phyloP scores from a whole-genome alignment of 2,888 invertebrate genomes.

The Drosophila putrida region DNA sequence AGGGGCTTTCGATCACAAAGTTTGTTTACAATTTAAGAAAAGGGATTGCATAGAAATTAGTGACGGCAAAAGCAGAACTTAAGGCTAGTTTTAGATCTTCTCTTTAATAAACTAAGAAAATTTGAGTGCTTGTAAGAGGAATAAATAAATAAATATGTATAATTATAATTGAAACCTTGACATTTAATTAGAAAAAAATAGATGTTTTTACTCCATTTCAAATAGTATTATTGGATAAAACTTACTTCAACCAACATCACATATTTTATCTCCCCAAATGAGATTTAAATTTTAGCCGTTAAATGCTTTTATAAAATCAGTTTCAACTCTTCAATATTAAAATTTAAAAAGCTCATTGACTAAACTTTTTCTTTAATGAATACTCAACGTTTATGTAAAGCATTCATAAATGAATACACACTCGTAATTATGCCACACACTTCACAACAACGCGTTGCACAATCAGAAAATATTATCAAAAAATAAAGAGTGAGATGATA shows the following conservation, averaged over 20 bases:
- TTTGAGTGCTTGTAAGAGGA: not conserved
- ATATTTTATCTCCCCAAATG: too few relatives aligned
- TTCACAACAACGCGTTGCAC: slow-evolving; percentile 87
- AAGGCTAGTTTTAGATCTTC: not conserved
- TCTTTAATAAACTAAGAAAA: too few relatives aligned
- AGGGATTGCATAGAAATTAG: not conserved
- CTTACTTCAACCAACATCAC: too few relatives aligned
- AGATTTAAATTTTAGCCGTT: too few relatives aligned
- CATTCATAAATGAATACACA: slow-evolving; percentile 4
- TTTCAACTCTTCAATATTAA: not conserved
- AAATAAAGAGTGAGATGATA: slow-evolving; percentile 54
- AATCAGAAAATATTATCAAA: slow-evolving; percentile 85
- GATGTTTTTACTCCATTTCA: too few relatives aligned
- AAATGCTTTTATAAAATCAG: not conserved
- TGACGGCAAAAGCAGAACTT: not conserved
- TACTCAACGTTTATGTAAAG: slow-evolving; percentile 6
- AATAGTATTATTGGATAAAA: too few relatives aligned
- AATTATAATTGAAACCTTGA: too few relatives aligned
- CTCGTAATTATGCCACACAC: slow-evolving; percentile 83
- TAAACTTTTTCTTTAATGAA: not conserved
- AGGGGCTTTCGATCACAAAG: not conserved
- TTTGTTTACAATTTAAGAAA: not conserved
- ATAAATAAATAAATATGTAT: not conserved
- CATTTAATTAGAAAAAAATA: too few relatives aligned
- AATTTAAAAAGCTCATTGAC: not conserved